These are phyloP conservation scores for Netelia fuscicornis DNA, from an alignment of 2,888 invertebrate genomes.

Conservation along the genomic window DNA sequence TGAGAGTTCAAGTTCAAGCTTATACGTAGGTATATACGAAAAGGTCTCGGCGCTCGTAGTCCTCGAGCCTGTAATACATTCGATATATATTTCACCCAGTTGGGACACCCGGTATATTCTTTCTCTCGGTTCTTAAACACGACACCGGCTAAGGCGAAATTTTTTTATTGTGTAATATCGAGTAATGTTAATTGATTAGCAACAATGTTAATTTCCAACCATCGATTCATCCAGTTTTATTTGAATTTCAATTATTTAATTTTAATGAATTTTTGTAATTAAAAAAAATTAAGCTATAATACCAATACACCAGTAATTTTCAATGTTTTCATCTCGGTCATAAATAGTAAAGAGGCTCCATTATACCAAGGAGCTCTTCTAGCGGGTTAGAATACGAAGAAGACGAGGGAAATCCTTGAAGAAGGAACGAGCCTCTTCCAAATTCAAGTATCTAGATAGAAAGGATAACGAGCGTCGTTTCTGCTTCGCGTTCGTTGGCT, in stretches of 20 bases:
- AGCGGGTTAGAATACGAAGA: background rate
- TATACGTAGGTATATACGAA: background rate
- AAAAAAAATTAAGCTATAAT: too few relatives aligned
- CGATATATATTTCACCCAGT: too few relatives aligned
- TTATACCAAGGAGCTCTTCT: background rate
- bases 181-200: too few relatives aligned
- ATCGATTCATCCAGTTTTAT: too few relatives aligned
- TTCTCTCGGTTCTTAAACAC: too few relatives aligned
- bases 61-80: too few relatives aligned
- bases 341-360: background rate
- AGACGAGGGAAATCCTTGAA: background rate
- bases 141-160: too few relatives aligned
- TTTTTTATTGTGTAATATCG: too few relatives aligned
- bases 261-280: too few relatives aligned
- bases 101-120: too few relatives aligned
- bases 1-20: conserved; percentile 60
- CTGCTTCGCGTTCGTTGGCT: conserved; percentile 1
- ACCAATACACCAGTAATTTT: background rate
- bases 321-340: background rate
- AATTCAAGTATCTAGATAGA: conserved; percentile 18
- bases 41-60: background rate
- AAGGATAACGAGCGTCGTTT: conserved; percentile 28
- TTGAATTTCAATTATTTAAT: too few relatives aligned
- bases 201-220: too few relatives aligned
- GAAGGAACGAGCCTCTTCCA: background rate